These are phyloP conservation scores for Polylopha cassiicola DNA, from an alignment of 2,888 invertebrate species.

Conservation along the genomic window DNA sequence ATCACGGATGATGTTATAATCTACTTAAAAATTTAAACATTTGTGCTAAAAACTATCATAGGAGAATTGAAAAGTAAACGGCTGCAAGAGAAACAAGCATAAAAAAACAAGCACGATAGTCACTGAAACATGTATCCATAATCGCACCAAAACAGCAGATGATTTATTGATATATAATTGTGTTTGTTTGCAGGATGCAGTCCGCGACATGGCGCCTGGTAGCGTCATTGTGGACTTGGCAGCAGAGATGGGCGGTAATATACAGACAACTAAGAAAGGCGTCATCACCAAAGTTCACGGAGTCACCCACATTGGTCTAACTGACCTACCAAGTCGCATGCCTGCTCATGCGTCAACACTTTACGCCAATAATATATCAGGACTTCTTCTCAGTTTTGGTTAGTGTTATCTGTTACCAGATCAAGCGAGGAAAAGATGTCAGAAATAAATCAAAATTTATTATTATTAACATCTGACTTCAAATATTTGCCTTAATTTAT, in stretches of 20 bases:
- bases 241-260: constrained; percentile 91
- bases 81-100: background rate
- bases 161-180: background rate
- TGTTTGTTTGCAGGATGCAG: constrained; percentile 78
- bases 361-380: constrained; percentile 94
- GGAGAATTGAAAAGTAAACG: no score
- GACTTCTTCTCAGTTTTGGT: constrained; percentile 89
- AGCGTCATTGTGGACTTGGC: constrained; percentile 94
- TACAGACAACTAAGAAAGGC: constrained; percentile 88
- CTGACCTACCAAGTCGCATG: constrained; percentile 89
- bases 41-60: no score
- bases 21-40: no score
- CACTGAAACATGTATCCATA: background rate
- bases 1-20: no score
- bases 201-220: constrained; percentile 89
- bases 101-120: background rate
- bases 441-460: no score
- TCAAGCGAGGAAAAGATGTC: no score
- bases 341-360: constrained; percentile 91
- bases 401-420: no score
- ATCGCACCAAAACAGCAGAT: no score
- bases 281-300: constrained; percentile 85
- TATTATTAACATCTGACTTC: no score
- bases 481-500: no score
- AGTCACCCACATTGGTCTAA: constrained; percentile 89